These are phyloP conservation scores for Endomychus coccineus DNA, from an alignment of 2,888 invertebrate species.

Conservation along the genomic window DNA sequence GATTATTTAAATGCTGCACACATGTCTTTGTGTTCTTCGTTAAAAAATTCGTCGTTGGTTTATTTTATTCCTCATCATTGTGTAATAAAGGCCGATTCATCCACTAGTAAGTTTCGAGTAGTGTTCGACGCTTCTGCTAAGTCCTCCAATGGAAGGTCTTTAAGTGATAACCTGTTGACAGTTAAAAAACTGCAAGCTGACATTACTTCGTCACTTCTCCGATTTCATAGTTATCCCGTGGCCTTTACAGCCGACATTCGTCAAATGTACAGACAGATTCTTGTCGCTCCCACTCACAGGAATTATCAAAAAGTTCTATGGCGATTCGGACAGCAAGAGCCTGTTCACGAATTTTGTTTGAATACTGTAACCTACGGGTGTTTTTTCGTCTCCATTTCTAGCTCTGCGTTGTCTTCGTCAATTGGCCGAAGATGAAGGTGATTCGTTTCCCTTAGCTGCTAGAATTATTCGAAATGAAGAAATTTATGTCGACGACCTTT, in stretches of 20 bases:
- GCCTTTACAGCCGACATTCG: constrained; percentile 8
- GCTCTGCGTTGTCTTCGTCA: too few relatives aligned
- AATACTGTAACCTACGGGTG: too few relatives aligned
- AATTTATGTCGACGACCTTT: too few relatives aligned
- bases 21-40: constrained; percentile 1
- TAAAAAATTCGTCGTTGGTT: background rate
- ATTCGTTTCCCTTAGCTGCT: too few relatives aligned
- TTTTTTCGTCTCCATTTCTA: too few relatives aligned
- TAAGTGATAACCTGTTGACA: constrained; percentile 7
- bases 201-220: constrained; percentile 1
- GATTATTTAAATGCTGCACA: constrained; percentile 10
- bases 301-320: constrained; percentile 7
- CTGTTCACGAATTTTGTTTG: too few relatives aligned
- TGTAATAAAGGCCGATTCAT: constrained; percentile 3
- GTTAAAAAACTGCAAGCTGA: constrained; percentile 8
- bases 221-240: constrained; percentile 3
- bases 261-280: constrained; percentile 10
- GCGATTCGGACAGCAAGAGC: too few relatives aligned
- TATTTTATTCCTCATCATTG: constrained; percentile 9
- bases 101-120: constrained; percentile 8
- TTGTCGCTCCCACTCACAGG: constrained; percentile 3
- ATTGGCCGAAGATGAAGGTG: too few relatives aligned
- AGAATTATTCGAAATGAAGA: too few relatives aligned
- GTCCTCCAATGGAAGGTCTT: constrained; percentile 5
- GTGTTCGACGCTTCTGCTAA: constrained; percentile 11